Conservation (phyloP, 2,888 invertebrate genomes). For the Pristionchus mayeri region DNA sequence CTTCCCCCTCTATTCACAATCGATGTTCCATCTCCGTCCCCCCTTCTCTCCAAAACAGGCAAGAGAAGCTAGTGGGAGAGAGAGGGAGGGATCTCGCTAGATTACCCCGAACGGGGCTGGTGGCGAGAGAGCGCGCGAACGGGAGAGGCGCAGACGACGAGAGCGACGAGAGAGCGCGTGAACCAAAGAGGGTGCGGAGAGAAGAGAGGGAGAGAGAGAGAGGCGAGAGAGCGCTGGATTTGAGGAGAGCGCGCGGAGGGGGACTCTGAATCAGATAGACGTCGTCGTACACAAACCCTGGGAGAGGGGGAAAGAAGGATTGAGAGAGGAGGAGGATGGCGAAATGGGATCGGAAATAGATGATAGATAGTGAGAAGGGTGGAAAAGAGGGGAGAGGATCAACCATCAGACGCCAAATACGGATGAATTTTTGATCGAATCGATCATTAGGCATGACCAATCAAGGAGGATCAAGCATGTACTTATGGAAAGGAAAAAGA, state of each 20-base stretch:
- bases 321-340: background rate
- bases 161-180: background rate
- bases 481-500: too few species aligned
- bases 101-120: background rate
- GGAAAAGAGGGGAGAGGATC: background rate
- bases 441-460: background rate
- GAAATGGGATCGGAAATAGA: constrained; percentile 4
- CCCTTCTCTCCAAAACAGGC: constrained; percentile 16
- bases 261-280: constrained; percentile 36
- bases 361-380: background rate
- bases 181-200: background rate
- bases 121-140: background rate
- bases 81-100: constrained; percentile 21
- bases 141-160: background rate
- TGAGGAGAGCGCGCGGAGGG: constrained; percentile 19
- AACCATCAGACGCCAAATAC: background rate
- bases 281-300: constrained; percentile 37
- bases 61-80: background rate
- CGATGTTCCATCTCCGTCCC: constrained; percentile 18
- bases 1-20: constrained; percentile 2
- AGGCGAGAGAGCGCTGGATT: constrained; percentile 11
- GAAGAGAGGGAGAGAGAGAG: background rate
- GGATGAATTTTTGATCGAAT: background rate
- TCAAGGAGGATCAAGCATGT: too few species aligned
- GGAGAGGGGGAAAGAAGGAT: constrained; percentile 9